phyloP scores from a whole-genome alignment of 2,797 vertebrate species.

The Iguana delicatissima region DNA sequence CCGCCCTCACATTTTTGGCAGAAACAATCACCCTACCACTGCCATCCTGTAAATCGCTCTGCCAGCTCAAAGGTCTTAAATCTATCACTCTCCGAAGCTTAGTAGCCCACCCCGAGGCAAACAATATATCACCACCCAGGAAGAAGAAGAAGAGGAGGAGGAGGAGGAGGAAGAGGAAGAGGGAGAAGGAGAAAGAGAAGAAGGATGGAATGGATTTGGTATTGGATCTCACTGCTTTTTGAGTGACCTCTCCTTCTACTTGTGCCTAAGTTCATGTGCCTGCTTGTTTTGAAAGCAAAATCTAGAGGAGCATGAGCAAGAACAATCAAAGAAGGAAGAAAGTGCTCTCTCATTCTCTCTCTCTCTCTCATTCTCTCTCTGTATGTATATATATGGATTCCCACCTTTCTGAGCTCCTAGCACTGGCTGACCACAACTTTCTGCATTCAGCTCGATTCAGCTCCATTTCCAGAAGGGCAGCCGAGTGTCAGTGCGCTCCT shows the following conservation, averaged over 20 bases:
- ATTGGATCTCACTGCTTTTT: not conserved
- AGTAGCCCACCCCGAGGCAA: not conserved
- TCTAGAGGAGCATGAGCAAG: not conserved
- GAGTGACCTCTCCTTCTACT: not conserved
- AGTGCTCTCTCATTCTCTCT: not conserved
- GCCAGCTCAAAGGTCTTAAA: not conserved
- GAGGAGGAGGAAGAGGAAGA: not conserved
- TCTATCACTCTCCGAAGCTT: not conserved
- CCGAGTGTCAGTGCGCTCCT: constrained; percentile 44
- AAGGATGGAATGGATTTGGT: not conserved
- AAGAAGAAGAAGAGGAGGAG: not conserved
- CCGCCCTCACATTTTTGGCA: not conserved
- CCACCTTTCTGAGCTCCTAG: constrained; percentile 41
- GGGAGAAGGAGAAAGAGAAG: not conserved
- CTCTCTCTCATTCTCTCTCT: not conserved
- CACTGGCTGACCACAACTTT: constrained; percentile 22
- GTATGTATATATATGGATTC: not conserved
- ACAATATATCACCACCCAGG: not conserved
- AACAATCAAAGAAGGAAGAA: not conserved
- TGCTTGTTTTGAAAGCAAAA: constrained; percentile 22
- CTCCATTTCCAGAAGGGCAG: constrained; percentile 49
- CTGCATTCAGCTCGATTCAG: not conserved
- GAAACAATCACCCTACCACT: too few species aligned
- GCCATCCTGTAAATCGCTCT: not conserved
- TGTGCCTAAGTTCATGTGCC: constrained; percentile 20